phyloP scores from a whole-genome alignment of 2,888 invertebrate species.

The Patella caerulea region DNA sequence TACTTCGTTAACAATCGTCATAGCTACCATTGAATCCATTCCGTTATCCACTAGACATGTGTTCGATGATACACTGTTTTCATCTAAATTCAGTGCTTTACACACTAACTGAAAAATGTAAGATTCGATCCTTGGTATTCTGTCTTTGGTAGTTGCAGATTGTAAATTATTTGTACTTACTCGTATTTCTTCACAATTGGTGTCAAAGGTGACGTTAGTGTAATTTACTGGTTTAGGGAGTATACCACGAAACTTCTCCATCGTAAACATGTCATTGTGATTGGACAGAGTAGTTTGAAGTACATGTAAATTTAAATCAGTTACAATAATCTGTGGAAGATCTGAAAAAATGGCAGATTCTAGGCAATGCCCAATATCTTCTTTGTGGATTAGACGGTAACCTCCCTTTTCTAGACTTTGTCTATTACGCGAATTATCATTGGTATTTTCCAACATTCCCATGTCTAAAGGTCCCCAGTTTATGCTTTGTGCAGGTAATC shows the following conservation, averaged over 20 bases:
- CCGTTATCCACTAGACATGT: slow-evolving; percentile 38
- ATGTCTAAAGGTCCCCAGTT: slow-evolving; percentile 54
- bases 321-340: neutral
- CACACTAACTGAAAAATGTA: slow-evolving; percentile 30
- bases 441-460: slow-evolving; percentile 38
- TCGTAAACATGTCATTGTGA: neutral
- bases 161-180: neutral
- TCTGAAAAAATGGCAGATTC: slow-evolving; percentile 1
- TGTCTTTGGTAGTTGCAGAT: slow-evolving; percentile 14
- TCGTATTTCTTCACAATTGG: neutral
- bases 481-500: slow-evolving; percentile 49
- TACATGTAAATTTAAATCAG: neutral
- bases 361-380: neutral
- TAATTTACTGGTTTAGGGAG: neutral
- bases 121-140: slow-evolving; percentile 28
- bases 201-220: neutral
- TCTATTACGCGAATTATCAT: neutral
- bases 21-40: slow-evolving; percentile 53
- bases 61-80: slow-evolving; percentile 27
- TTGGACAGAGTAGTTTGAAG: neutral
- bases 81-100: slow-evolving; percentile 38
- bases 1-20: slow-evolving; percentile 40
- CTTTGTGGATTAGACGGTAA: neutral
- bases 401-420: neutral
- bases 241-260: neutral